Evolutionary conservation across 1,140 invertebrate species (phyloP).

Genomic region (Drosophila gunungcola): DNA sequence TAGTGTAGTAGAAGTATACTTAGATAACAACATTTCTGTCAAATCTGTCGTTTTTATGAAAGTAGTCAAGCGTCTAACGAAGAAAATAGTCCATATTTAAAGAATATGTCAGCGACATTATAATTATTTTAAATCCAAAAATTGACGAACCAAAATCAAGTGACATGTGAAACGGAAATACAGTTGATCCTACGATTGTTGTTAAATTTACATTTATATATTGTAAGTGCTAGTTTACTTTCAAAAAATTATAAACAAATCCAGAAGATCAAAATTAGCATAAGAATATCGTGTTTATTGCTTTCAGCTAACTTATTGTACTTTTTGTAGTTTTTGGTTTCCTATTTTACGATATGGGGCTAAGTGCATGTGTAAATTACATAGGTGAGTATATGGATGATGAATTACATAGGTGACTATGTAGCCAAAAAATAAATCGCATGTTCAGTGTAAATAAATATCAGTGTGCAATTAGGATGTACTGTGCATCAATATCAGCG

Average conservation of each 20-base stretch:
- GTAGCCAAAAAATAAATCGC: background rate
- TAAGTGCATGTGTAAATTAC: conserved; percentile 24
- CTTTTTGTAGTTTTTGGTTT: conserved; percentile 38
- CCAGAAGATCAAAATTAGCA: background rate
- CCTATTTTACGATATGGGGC: conserved; percentile 36
- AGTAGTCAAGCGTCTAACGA: background rate
- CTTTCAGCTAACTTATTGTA: conserved; percentile 48
- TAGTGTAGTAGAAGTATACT: conserved; percentile 14
- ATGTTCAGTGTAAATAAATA: conserved; percentile 32
- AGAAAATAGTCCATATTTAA: background rate
- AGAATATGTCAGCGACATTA: background rate
- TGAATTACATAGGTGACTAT: conserved; percentile 3
- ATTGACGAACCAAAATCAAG: background rate
- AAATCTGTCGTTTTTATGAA: conserved; percentile 11
- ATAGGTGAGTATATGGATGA: conserved; percentile 22
- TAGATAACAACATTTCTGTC: background rate
- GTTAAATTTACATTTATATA: background rate
- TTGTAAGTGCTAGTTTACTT: background rate
- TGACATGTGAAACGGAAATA: conserved; percentile 2
- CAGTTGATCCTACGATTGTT: background rate
- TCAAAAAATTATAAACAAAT: background rate
- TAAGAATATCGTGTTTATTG: conserved; percentile 34
- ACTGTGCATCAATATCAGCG: conserved; percentile 73
- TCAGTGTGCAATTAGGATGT: conserved; percentile 47
- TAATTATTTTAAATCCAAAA: background rate